Conservation (phyloP, 92 coral and sea anemone genomes). For the Epizoanthus stellaris region DNA sequence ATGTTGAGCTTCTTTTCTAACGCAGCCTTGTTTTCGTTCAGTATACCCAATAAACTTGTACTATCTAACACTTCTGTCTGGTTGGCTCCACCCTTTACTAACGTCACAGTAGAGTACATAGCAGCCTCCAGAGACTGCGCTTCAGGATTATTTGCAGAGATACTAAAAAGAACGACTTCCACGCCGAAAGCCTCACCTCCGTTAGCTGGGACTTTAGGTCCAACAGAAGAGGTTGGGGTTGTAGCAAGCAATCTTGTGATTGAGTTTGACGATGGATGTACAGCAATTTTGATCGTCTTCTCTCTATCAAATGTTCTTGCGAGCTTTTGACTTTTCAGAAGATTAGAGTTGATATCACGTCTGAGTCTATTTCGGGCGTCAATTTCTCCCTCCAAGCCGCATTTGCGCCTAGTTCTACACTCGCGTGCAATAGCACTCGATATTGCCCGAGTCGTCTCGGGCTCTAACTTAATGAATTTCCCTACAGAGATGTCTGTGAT, state of each 20-base stretch:
- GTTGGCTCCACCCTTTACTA: slow-evolving; percentile 55
- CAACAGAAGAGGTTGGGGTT: slow-evolving; percentile 3
- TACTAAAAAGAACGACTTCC: slow-evolving; percentile 67
- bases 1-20: slow-evolving; percentile 67
- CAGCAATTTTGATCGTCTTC: slow-evolving; percentile 14
- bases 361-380: slow-evolving; percentile 8
- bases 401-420: neutral
- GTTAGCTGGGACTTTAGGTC: neutral
- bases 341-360: neutral
- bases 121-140: slow-evolving; percentile 58
- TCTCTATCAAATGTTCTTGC: neutral
- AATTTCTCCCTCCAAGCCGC: slow-evolving; percentile 5
- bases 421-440: slow-evolving; percentile 30
- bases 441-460: neutral
- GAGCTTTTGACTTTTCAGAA: slow-evolving; percentile 15
- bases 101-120: slow-evolving; percentile 68
- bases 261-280: slow-evolving; percentile 16
- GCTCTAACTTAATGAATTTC: slow-evolving; percentile 8
- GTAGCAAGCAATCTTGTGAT: slow-evolving; percentile 1
- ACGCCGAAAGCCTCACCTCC: slow-evolving; percentile 34
- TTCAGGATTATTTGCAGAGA: slow-evolving; percentile 50
- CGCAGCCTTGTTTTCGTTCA: slow-evolving; percentile 55
- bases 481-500: neutral
- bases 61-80: slow-evolving; percentile 65
- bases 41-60: slow-evolving; percentile 53